Percentiles rank a stretch among this genome's conserved stretches.
Evolutionary conservation across 2,113 vertebrate species (phyloP).

Genomic region (Pygoscelis adeliae): DNA sequence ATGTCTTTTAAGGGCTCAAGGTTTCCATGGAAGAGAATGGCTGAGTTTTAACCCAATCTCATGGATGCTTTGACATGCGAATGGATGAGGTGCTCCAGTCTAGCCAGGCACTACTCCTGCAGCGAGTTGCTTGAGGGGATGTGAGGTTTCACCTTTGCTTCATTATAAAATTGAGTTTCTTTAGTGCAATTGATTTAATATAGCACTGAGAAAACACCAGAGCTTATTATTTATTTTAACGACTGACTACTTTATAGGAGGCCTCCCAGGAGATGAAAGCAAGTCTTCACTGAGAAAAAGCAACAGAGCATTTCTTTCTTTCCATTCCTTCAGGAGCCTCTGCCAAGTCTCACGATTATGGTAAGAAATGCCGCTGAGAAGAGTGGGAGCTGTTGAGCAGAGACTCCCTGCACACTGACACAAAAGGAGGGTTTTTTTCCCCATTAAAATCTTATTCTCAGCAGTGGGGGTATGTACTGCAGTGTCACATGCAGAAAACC

Average conservation of each 20-base stretch:
- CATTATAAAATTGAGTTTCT: neutral
- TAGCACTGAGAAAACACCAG: neutral
- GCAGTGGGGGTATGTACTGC: neutral
- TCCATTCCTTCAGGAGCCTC: neutral
- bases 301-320: neutral
- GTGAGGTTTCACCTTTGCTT: neutral
- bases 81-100: neutral
- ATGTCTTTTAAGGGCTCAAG: neutral
- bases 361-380: neutral
- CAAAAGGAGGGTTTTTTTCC: neutral
- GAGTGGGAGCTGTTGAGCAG: neutral
- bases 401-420: neutral
- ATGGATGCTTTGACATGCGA: fast-evolving
- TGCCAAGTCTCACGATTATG: neutral
- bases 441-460: neutral
- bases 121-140: neutral
- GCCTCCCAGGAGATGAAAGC: neutral
- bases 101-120: neutral
- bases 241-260: neutral
- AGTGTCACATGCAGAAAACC: neutral
- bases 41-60: neutral
- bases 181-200: neutral
- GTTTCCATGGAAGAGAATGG: neutral
- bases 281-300: neutral
- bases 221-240: neutral